These are phyloP conservation scores for Anadara kagoshimensis DNA, from an alignment of 1,140 invertebrate genomes.

Conservation along the genomic window DNA sequence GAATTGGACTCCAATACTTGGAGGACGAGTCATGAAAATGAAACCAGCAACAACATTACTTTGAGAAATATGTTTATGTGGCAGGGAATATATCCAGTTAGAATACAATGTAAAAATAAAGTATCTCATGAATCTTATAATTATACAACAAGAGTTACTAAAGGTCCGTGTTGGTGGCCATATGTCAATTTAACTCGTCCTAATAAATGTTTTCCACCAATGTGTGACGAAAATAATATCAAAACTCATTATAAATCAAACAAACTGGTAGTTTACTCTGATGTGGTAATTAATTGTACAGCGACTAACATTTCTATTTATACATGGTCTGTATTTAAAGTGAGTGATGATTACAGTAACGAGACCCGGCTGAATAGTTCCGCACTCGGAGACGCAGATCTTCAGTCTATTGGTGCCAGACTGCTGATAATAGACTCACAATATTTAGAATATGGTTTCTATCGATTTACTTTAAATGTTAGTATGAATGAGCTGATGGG, in stretches of 20 bases:
- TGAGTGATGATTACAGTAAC: constrained; percentile 28
- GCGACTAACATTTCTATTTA: constrained; percentile 49
- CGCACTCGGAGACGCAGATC: constrained; percentile 33
- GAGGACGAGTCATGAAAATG: constrained; percentile 3
- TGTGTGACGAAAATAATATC: constrained; percentile 37
- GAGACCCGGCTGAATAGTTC: constrained; percentile 41
- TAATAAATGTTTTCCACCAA: constrained; percentile 36
- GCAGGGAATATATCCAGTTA: constrained; percentile 34
- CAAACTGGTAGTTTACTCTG: constrained; percentile 43
- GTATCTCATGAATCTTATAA: constrained; percentile 30
- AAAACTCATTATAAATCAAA: constrained; percentile 39
- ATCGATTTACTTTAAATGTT: constrained; percentile 47
- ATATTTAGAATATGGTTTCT: constrained; percentile 49
- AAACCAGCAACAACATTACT: constrained; percentile 24
- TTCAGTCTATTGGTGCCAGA: constrained; percentile 43
- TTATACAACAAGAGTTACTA: constrained; percentile 39
- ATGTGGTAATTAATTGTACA: constrained; percentile 50
- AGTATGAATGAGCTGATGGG: constrained; percentile 55
- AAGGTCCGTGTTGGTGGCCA: constrained; percentile 51
- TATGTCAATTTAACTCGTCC: constrained; percentile 41
- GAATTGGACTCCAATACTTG: constrained; percentile 7
- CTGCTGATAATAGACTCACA: constrained; percentile 33
- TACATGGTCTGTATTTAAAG: constrained; percentile 42
- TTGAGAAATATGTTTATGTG: constrained; percentile 35
- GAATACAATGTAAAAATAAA: constrained; percentile 35